Percentiles rank a stretch among this genome's conserved stretches.
Conservation (phyloP, 2,797 vertebrate genomes). For the Chiloscyllium punctatum region DNA sequence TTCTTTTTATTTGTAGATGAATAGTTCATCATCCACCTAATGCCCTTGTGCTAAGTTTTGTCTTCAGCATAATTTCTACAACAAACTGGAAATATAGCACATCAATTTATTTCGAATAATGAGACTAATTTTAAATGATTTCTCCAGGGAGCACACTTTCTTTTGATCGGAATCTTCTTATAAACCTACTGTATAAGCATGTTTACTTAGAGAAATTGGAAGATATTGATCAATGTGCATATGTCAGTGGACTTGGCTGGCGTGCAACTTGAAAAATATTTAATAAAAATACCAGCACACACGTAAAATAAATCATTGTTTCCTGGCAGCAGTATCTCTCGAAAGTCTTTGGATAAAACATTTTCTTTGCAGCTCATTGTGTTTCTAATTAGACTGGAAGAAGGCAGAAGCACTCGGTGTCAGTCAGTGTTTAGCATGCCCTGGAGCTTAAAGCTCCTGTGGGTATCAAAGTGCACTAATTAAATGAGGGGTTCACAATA, state of each 20-base stretch:
- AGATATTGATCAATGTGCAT: conserved; percentile 43
- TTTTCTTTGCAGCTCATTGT: conserved; percentile 75
- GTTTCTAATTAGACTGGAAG: conserved; percentile 98
- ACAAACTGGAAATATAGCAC: conserved; percentile 53
- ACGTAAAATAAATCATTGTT: conserved; percentile 82
- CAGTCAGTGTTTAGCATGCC: conserved; percentile 99
- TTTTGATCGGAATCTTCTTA: conserved; percentile 66
- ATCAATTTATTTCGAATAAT: conserved; percentile 57
- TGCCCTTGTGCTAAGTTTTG: conserved; percentile 34
- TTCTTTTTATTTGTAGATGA: conserved; percentile 19
- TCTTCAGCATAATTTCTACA: conserved; percentile 39
- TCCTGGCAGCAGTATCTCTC: conserved; percentile 69
- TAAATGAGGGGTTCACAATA: conserved; percentile 94
- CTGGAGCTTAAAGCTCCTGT: conserved; percentile 95
- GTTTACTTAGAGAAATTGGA: conserved; percentile 37
- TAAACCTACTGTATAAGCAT: conserved; percentile 60
- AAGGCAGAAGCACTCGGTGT: conserved; percentile 86
- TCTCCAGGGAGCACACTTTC: conserved; percentile 67
- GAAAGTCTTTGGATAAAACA: conserved; percentile 72
- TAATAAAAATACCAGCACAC: conserved; percentile 99
- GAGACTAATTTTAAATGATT: conserved; percentile 62
- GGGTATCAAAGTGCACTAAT: conserved; percentile 99
- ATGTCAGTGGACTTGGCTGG: conserved; percentile 61
- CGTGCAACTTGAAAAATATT: conserved; percentile 76
- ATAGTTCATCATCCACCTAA: conserved; percentile 25